Evolutionary conservation across 2,113 vertebrate species (phyloP), one percentile per base, ranked within the genome.

Genomic region (Corvus hawaiiensis): DNA sequence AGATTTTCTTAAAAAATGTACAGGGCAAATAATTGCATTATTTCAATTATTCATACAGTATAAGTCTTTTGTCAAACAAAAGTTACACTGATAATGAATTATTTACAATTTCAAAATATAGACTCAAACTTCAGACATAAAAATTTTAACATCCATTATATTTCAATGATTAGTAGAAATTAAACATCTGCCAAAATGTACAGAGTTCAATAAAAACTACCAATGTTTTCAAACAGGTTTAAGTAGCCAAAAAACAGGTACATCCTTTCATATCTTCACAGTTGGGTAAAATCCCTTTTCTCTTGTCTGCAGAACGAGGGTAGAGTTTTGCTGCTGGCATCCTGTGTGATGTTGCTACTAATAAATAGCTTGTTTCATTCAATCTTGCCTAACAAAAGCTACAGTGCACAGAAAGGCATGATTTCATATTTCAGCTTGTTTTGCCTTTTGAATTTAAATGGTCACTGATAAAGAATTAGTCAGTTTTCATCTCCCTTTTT

Each of bases 1-100:
- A 97, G 92, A 79, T 98, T 96, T 96, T 97, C 94, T 98, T 97
- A 97, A 98, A 98, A 98, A 98, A 97, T 80, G 96, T 98, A 97
- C 95, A 96, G 96, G 93, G 94, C 71, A 74, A 92, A 96, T 96
- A 48, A 90, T 95, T 94, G 95, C 89, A 92, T 94, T 95, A 91
- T 95, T 97, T 97, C 95, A 94, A 61, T 97, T 97, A 93, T 94
- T 94, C 94, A 78, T 93, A 97, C 95, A 97, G 96, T 97, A 97
- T 97, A 87, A 96, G 89, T 96, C 96, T 97, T 91, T 87, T 84
- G 93, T 89, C 58, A 94, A 97, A 97, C 96, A 97, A 96, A 97
- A 97, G 95, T 95, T 84, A 97, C 97, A 96, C 87, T 71, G 76
- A 96, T 79, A 87, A 97, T 71, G 87, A 83, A 90, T 91, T 97